These are phyloP conservation scores for Megaustenia siamemsis DNA, from an alignment of 2,888 invertebrate genomes.

Conservation along the genomic window DNA sequence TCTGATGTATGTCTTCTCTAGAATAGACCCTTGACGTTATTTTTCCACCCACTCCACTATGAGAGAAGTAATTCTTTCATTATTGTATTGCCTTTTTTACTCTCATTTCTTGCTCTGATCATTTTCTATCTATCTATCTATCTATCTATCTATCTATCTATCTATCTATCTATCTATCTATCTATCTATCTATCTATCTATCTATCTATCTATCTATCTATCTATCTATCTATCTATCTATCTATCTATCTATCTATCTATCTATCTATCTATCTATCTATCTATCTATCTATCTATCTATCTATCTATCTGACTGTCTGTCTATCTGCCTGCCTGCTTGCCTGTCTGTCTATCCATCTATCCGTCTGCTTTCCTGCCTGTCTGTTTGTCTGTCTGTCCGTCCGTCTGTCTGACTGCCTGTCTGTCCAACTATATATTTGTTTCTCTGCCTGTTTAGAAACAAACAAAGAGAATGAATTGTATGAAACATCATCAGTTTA, in stretches of 20 bases:
- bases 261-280: background rate
- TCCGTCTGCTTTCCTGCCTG: background rate
- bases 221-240: constrained; percentile 1
- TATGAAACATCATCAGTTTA: too few species aligned
- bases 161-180: background rate
- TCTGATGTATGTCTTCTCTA: too few species aligned
- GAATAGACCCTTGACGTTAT: too few species aligned
- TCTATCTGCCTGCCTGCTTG: background rate
- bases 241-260: constrained; percentile 1
- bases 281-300: background rate
- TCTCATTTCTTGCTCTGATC: too few species aligned
- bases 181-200: constrained; percentile 1
- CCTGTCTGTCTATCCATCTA: background rate
- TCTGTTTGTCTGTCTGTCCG: background rate
- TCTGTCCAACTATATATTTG: background rate
- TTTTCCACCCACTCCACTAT: too few species aligned
- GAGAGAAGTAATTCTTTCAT: too few species aligned
- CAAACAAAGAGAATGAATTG: too few species aligned
- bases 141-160: background rate
- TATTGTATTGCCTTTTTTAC: too few species aligned
- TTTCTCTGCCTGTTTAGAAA: background rate
- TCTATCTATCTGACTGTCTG: background rate
- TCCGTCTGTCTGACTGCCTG: background rate
- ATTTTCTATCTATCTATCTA: background rate
- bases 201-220: constrained; percentile 1